Base-by-base conservation (phyloP, 2,797 vertebrate species). In the Rhabdomys pumilio region DNA sequence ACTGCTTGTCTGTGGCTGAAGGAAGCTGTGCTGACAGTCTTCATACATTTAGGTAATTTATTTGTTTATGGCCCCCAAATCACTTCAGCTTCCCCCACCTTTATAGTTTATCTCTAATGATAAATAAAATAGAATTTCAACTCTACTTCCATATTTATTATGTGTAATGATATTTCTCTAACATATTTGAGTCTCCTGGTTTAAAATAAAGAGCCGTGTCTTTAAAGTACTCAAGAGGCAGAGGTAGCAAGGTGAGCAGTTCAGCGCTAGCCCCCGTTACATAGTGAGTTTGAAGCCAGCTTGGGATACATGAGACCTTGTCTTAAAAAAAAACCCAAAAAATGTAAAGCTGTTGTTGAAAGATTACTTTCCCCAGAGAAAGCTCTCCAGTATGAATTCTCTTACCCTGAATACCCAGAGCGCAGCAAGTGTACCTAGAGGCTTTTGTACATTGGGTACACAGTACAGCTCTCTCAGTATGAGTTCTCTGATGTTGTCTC, bases 401-500 rank as follows among this genome's bases (percentile, higher is more conserved):
- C 84, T n/a, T 41, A 47, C 3, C 1, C 1, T 55, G 38, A 69
- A 1, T 79, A 41, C 17, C 15, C 19, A 84, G 41, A 84, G 41
- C 29, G 63, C 22, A 73, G 50, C 19, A 75, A 82, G 38, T 94
- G 61, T 50, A 63, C 38, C 14, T 10, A 17, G 50, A 72, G 34
- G 3, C 24, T 80, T 15, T 24, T 76, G 22, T 24, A 15, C 1
- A 15, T 0, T 6, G 3, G 24, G n/a, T 22, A 31, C 22, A 26
- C 9, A 8, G 8, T 3, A 69, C 24, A 57, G 1, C 72, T 80
- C 19, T 63, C 53, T 82, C 77, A 97, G 96, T 82, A 86, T 95
- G 97, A 95, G 93, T 96, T 97, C 96, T 96, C 93, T 92, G 65
- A 69, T 65, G 29, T 5, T 7, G 13, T 15, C 55, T 24, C 2